phyloP scores from a whole-genome alignment of 2,113 vertebrate genomes.

The Sylvietta virens region DNA sequence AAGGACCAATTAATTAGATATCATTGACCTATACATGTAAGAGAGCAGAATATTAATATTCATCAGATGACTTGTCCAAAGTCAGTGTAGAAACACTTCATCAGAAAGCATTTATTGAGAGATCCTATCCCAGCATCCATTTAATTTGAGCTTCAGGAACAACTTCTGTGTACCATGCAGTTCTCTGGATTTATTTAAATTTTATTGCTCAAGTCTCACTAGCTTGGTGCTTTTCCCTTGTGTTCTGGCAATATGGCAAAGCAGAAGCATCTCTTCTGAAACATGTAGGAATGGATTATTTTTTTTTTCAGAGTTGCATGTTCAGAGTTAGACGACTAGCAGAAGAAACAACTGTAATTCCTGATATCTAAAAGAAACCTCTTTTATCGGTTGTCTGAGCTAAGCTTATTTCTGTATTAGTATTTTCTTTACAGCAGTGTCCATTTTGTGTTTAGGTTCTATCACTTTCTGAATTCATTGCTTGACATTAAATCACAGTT shows the following conservation, averaged over 20 bases:
- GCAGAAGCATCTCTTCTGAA: neutral
- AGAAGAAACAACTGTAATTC: neutral
- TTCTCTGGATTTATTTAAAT: neutral
- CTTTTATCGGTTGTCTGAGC: neutral
- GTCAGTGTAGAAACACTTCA: neutral
- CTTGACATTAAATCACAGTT: neutral
- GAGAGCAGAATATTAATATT: neutral
- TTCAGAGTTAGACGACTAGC: neutral
- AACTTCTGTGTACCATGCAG: neutral
- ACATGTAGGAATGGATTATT: neutral
- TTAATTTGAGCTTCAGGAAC: neutral
- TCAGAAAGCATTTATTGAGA: neutral
- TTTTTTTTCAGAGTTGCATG: neutral
- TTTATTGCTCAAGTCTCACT: neutral
- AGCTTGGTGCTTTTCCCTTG: neutral
- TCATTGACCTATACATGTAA: neutral
- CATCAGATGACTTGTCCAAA: neutral
- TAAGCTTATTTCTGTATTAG: neutral
- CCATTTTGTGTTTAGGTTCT: neutral
- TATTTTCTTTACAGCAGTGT: neutral
- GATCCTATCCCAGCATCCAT: neutral
- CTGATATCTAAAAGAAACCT: neutral
- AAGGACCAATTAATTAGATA: neutral
- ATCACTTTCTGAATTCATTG: neutral
- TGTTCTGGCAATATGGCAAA: neutral